These are phyloP conservation scores for Ostrea edulis DNA, from an alignment of 1,140 invertebrate genomes.

Conservation along the genomic window DNA sequence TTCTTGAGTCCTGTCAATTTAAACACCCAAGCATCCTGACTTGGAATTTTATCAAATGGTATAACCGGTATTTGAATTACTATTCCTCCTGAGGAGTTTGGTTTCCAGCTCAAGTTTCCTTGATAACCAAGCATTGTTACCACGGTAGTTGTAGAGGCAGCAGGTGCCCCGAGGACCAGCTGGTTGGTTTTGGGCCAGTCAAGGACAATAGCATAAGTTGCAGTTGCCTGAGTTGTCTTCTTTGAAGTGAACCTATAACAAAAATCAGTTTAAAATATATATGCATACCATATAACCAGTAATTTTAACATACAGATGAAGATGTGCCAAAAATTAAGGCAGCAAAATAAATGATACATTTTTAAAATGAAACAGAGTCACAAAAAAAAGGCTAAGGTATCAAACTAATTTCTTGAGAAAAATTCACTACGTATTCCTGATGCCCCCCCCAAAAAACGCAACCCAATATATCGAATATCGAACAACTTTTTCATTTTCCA, in stretches of 20 bases:
- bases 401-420: too few relatives aligned
- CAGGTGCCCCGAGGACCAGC: slow-evolving; percentile 65
- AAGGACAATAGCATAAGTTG: slow-evolving; percentile 66
- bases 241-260: slow-evolving; percentile 70
- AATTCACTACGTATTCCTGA: too few relatives aligned
- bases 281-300: too few relatives aligned
- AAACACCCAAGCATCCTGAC: slow-evolving; percentile 71
- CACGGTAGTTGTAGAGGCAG: slow-evolving; percentile 56
- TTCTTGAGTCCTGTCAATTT: slow-evolving; percentile 49
- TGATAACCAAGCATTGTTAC: slow-evolving; percentile 68
- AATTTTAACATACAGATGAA: too few relatives aligned
- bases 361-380: too few relatives aligned
- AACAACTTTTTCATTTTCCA: too few relatives aligned
- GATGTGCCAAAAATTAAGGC: too few relatives aligned
- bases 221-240: slow-evolving; percentile 43
- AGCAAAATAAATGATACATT: too few relatives aligned
- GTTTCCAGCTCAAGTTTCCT: slow-evolving; percentile 56
- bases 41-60: slow-evolving; percentile 65
- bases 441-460: too few relatives aligned
- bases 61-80: slow-evolving; percentile 65
- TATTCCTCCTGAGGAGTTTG: slow-evolving; percentile 56
- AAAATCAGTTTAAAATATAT: background rate
- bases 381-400: too few relatives aligned
- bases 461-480: too few relatives aligned
- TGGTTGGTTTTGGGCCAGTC: slow-evolving; percentile 61